phyloP scores from a whole-genome alignment of 2,888 invertebrate species.

The Saturnia pavonia region DNA sequence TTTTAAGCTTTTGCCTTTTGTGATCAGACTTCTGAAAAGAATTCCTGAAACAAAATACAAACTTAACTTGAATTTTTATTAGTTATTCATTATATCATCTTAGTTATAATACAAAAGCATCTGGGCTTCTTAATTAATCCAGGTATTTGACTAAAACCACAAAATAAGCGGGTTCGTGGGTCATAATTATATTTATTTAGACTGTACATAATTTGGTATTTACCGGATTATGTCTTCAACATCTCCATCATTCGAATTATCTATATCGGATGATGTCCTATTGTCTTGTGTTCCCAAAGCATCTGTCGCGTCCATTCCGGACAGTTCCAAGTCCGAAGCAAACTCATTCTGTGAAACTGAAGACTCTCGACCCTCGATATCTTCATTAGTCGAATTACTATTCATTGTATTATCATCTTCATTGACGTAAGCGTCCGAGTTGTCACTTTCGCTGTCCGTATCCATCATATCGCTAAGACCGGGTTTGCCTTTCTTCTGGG shows the following conservation, averaged over 20 bases:
- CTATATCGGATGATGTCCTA: slow-evolving; percentile 80
- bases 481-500: slow-evolving; percentile 82
- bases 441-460: slow-evolving; percentile 81
- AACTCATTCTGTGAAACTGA: slow-evolving; percentile 80
- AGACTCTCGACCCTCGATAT: slow-evolving; percentile 65
- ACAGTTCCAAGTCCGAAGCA: slow-evolving; percentile 83
- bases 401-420: slow-evolving; percentile 75
- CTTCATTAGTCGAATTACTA: slow-evolving; percentile 73
- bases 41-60: slow-evolving; percentile 58
- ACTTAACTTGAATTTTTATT: slow-evolving; percentile 19
- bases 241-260: slow-evolving; percentile 82
- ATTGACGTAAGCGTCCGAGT: slow-evolving; percentile 68
- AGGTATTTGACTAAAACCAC: neutral
- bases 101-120: neutral
- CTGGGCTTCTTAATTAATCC: neutral
- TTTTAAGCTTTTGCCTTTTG: slow-evolving; percentile 84
- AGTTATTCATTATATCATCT: slow-evolving; percentile 10
- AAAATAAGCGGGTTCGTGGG: neutral
- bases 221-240: slow-evolving; percentile 83
- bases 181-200: neutral
- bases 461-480: slow-evolving; percentile 83
- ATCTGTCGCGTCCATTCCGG: slow-evolving; percentile 83
- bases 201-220: slow-evolving; percentile 24
- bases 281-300: slow-evolving; percentile 73
- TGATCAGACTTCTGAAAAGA: slow-evolving; percentile 82